Conservation (phyloP, 2,797 vertebrate species). For the Linurgus olivaceus region DNA sequence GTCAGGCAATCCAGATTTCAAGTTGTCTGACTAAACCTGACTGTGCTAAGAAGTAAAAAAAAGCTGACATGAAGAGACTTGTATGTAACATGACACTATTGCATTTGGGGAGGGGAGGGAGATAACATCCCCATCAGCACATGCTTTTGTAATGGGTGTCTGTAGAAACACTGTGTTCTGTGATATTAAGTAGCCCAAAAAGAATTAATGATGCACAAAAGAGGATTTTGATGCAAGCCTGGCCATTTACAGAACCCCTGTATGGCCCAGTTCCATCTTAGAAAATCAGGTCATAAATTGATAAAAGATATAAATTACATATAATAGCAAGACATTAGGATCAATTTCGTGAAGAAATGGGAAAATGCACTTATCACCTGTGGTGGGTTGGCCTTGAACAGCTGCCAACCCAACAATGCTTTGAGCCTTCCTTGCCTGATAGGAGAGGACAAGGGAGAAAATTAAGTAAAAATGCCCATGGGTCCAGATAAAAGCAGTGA, state of each 20-base stretch:
- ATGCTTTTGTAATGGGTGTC: background rate
- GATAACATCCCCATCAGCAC: background rate
- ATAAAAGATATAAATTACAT: background rate
- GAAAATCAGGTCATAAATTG: accelerated
- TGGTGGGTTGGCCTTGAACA: background rate
- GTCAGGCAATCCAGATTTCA: background rate
- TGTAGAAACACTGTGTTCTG: background rate
- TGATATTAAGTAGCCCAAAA: background rate
- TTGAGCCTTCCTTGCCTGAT: background rate
- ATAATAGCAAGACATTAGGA: background rate
- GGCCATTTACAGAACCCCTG: background rate
- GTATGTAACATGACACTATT: background rate
- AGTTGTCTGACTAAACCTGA: background rate
- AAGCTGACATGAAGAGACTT: background rate
- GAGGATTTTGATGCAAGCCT: background rate
- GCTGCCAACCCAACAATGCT: background rate
- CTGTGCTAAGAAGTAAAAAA: background rate
- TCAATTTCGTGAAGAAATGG: background rate
- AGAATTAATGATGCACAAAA: background rate
- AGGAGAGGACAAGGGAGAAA: background rate
- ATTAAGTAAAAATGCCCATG: background rate
- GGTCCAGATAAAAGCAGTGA: background rate
- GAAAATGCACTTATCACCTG: background rate
- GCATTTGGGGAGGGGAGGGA: accelerated
- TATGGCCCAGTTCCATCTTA: background rate